Percentiles rank a stretch among this genome's conserved stretches.
Conservation (phyloP, 2,113 vertebrate genomes). For the Cryptotis parvus region DNA sequence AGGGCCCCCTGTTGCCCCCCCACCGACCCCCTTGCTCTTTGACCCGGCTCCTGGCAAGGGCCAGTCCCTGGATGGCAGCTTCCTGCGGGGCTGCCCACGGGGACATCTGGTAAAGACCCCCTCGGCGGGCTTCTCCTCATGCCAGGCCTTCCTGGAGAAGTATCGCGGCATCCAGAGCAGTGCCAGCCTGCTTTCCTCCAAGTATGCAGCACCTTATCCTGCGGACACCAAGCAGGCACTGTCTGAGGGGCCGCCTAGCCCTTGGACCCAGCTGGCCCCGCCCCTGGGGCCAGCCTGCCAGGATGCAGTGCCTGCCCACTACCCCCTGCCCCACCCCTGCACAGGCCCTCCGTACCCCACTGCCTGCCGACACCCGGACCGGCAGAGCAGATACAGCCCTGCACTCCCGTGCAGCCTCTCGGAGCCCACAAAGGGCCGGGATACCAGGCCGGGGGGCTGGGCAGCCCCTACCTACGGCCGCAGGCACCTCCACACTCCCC, state of each 20-base stretch:
- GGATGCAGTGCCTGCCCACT: slow-evolving; percentile 84
- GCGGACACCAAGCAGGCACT: slow-evolving; percentile 72
- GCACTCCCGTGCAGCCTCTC: slow-evolving; percentile 63
- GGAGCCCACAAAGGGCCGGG: slow-evolving; percentile 58
- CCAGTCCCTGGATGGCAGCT: slow-evolving; percentile 73
- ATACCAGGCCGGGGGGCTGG: slow-evolving; percentile 50
- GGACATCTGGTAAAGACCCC: slow-evolving; percentile 82
- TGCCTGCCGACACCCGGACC: slow-evolving; percentile 85
- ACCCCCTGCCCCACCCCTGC: slow-evolving; percentile 85
- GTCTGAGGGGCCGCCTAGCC: slow-evolving; percentile 74
- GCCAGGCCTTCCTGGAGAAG: slow-evolving; percentile 76
- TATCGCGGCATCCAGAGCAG: not conserved
- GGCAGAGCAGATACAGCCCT: not conserved
- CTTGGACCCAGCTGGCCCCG: slow-evolving; percentile 83
- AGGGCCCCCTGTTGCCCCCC: slow-evolving; percentile 37
- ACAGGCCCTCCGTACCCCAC: slow-evolving; percentile 86
- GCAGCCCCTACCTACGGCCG: slow-evolving; percentile 76
- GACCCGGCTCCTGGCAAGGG: slow-evolving; percentile 75
- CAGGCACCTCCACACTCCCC: slow-evolving; percentile 73
- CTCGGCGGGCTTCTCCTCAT: slow-evolving; percentile 65
- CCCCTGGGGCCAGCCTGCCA: slow-evolving; percentile 82
- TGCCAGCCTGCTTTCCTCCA: slow-evolving; percentile 81
- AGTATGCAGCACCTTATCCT: slow-evolving; percentile 78
- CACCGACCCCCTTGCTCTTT: slow-evolving; percentile 56
- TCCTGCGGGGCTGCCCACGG: slow-evolving; percentile 59